Conservation (phyloP, 2,797 vertebrate species). For the Chromobotia macracanthus region DNA sequence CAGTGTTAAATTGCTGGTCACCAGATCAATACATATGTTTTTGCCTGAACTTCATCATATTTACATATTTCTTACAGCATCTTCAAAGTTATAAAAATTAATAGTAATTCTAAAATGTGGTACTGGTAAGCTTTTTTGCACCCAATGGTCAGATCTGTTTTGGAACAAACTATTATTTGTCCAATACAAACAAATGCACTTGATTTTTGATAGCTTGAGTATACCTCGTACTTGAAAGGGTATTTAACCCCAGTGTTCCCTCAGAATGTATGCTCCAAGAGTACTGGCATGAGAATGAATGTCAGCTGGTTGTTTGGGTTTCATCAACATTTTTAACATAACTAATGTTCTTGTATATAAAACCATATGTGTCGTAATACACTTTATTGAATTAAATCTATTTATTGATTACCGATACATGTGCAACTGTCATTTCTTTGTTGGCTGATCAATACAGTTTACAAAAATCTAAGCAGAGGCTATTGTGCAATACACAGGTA, state of each 20-base stretch:
- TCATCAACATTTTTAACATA: slow-evolving; percentile 71
- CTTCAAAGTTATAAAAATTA: not conserved
- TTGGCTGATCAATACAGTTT: not conserved
- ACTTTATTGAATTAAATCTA: slow-evolving; percentile 63
- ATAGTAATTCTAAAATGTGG: not conserved
- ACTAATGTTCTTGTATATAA: slow-evolving; percentile 80
- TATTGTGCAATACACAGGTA: not conserved
- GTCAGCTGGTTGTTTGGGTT: slow-evolving; percentile 70
- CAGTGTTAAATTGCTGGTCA: not conserved
- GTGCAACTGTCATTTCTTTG: slow-evolving; percentile 36
- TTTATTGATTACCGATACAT: slow-evolving; percentile 53
- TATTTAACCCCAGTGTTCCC: not conserved
- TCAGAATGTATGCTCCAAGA: slow-evolving; percentile 14
- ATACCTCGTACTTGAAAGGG: slow-evolving; percentile 15
- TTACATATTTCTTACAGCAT: not conserved
- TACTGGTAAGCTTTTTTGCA: not conserved
- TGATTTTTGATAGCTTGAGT: not conserved
- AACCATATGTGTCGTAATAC: slow-evolving; percentile 82
- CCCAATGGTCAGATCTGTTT: not conserved
- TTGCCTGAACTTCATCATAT: not conserved
- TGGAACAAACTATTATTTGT: not conserved
- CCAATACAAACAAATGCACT: slow-evolving; percentile 9
- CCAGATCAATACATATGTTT: not conserved
- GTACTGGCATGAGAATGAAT: slow-evolving; percentile 70
- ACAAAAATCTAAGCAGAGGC: not conserved